Base-by-base conservation (phyloP, 2,797 vertebrate species). In the Buphagus erythrorhynchus region DNA sequence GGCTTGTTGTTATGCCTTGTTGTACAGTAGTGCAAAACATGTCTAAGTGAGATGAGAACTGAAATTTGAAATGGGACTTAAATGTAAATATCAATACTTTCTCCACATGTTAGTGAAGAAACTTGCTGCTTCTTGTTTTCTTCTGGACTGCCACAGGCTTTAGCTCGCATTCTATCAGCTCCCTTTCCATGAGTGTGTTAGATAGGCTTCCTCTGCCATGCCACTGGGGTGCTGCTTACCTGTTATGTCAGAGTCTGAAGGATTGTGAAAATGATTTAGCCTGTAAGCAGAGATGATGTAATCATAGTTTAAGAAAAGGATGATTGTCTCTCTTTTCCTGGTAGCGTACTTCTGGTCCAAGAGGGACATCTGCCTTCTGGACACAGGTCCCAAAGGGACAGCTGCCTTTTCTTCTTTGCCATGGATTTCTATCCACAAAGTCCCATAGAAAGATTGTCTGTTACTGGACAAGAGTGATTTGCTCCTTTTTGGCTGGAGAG, bases 1-100 rank as follows among this genome's bases (percentile, higher is more conserved):
- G 51, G 28, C 40, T 81, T 0, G 0, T 58, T 42, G n/a, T 51
- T 81, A 19, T 43, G 25, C 28, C 26, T 17, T 68, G 5, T 46
- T n/a, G 28, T 43, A 45, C 31, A 14, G 28, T 33, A 81, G 25
- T 55, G 51, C 38, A 78, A 66, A 91, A 31, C 20, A 11, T 5
- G 5, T 52, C 11, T 33, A 51, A 74, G 28, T 40, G 42, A 83
- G 22, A n/a, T 73, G 65, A 72, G 59, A 84, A 46, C 43, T 26
- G 43, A 66, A 71, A n/a, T 22, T 24, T 71, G 61, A 38, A 42
- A 35, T 12, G 43, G 49, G 38, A 52, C 13, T 5, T 40, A 28
- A 61, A 63, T 9, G 13, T 72, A 74, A 77, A 66, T 69, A 36
- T 25, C 33, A 67, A 25, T 9, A 16, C 10, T 38, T 85, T 42